Conservation (phyloP, 2,888 invertebrate species). For the Camponotus fellah region DNA sequence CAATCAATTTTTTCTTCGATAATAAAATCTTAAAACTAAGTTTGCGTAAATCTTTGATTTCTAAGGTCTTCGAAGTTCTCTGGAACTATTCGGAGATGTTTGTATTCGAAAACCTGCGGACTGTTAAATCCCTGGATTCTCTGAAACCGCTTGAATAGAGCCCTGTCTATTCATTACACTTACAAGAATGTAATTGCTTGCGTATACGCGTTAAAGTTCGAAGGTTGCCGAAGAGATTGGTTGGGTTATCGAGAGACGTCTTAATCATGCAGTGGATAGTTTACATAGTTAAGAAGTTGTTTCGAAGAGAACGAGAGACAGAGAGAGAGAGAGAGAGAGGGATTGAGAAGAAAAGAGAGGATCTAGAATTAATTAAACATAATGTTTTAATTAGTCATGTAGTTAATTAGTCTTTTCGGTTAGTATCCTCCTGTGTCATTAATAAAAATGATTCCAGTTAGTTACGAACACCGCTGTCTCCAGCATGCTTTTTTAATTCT, state of each 20-base stretch:
- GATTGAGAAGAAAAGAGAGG: slow-evolving; percentile 6
- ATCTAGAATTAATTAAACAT: slow-evolving; percentile 39
- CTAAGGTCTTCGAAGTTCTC: slow-evolving; percentile 27
- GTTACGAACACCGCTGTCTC: background rate
- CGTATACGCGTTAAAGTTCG: slow-evolving; percentile 46
- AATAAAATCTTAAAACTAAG: slow-evolving; percentile 28
- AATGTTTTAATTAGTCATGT: slow-evolving; percentile 51
- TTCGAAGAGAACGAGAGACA: background rate
- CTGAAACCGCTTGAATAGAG: slow-evolving; percentile 18
- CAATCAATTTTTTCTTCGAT: slow-evolving; percentile 10
- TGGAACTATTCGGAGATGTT: slow-evolving; percentile 30
- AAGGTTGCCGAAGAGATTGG: slow-evolving; percentile 47
- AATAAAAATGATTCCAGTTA: slow-evolving; percentile 32
- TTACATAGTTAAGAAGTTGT: slow-evolving; percentile 80
- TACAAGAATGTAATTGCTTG: slow-evolving; percentile 12
- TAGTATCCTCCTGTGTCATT: slow-evolving; percentile 16
- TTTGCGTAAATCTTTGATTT: slow-evolving; percentile 44
- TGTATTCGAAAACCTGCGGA: slow-evolving; percentile 42
- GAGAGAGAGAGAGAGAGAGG: background rate
- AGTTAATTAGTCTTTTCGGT: too few relatives aligned
- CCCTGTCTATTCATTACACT: slow-evolving; percentile 30
- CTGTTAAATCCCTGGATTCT: slow-evolving; percentile 30
- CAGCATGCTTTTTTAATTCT: slow-evolving; percentile 23
- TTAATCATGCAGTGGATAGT: slow-evolving; percentile 78
- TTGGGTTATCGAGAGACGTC: slow-evolving; percentile 74